A percentile compares a stretch with the other conserved stretches of the same genome.
Evolutionary conservation across 2,888 invertebrate species (phyloP).

Genomic region (Lycaena phlaeas): DNA sequence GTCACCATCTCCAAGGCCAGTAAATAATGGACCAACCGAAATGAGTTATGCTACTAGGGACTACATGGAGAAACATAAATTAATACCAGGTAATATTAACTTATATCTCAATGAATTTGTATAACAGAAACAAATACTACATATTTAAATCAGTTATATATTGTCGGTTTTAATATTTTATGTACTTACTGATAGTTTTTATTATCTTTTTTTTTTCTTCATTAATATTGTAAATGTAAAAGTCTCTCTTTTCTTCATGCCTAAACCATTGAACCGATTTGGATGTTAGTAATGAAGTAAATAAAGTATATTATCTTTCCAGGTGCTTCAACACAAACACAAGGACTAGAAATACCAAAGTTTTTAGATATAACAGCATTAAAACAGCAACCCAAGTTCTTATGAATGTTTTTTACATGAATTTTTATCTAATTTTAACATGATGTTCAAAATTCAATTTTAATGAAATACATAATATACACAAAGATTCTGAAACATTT

Average conservation of each 20-base stretch:
- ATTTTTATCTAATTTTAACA: conserved; percentile 15
- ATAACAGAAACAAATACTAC: too few relatives aligned
- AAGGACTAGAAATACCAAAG: conserved; percentile 53
- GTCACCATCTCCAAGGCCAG: conserved; percentile 23
- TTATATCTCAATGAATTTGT: not conserved
- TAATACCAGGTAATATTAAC: conserved; percentile 65
- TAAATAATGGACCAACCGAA: conserved; percentile 40
- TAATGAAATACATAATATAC: too few relatives aligned
- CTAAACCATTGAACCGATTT: too few relatives aligned
- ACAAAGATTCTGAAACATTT: too few relatives aligned
- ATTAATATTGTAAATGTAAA: too few relatives aligned
- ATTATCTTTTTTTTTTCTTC: too few relatives aligned
- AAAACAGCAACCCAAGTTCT: conserved; percentile 78
- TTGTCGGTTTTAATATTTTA: not conserved
- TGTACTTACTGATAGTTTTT: too few relatives aligned
- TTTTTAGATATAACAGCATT: conserved; percentile 80
- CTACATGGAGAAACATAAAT: conserved; percentile 79
- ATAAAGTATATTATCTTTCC: conserved; percentile 19
- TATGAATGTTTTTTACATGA: conserved; percentile 32
- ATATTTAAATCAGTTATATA: conserved; percentile 1
- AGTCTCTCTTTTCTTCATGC: too few relatives aligned
- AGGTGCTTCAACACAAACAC: conserved; percentile 26
- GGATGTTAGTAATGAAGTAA: too few relatives aligned
- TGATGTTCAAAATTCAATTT: too few relatives aligned
- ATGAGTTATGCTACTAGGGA: conserved; percentile 81